These are phyloP conservation scores for Podocnemis expansa DNA, from an alignment of 2,113 vertebrate species.

Conservation along the genomic window DNA sequence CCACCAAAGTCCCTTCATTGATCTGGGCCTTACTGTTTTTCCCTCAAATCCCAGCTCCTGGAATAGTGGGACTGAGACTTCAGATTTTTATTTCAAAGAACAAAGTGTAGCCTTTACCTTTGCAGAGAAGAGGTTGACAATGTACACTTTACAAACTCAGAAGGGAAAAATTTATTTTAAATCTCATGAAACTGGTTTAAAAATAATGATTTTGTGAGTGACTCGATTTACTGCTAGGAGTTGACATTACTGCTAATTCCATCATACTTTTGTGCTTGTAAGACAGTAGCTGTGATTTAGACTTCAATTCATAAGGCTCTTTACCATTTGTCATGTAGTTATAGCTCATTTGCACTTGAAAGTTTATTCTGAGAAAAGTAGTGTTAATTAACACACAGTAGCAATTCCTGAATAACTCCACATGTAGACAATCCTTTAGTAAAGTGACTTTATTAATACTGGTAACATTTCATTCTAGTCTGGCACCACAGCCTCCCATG, in stretches of 20 bases:
- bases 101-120: neutral
- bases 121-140: neutral
- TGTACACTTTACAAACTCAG: neutral
- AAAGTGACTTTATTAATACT: neutral
- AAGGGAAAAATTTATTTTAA: neutral
- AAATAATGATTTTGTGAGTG: neutral
- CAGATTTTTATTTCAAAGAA: neutral
- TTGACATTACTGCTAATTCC: neutral
- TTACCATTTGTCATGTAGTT: neutral
- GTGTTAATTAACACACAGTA: neutral
- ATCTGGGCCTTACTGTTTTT: neutral
- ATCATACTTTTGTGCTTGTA: neutral
- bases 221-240: neutral
- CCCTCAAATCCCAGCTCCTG: neutral
- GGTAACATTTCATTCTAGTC: rapidly evolving
- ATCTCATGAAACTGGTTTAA: too few relatives aligned
- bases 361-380: neutral
- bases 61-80: neutral
- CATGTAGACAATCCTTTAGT: neutral
- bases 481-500: neutral
- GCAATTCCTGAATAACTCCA: neutral
- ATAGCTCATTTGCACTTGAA: neutral
- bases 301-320: neutral
- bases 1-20: neutral
- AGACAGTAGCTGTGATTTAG: neutral